A percentile compares a stretch with the other conserved stretches of the same genome.
Conservation (phyloP, 2,113 vertebrate species). For the Ceuthmochares aereus region DNA sequence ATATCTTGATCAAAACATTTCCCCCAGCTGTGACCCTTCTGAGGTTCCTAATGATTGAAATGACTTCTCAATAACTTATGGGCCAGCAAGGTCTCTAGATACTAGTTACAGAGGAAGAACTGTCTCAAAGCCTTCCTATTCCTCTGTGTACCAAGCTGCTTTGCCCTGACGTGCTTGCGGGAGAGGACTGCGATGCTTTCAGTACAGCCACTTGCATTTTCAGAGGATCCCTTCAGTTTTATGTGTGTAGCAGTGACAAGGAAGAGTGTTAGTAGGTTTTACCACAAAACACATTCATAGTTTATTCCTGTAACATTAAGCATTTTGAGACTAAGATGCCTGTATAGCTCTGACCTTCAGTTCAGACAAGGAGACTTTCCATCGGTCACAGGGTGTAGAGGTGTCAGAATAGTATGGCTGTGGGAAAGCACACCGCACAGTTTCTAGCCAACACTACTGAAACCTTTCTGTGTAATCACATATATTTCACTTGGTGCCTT, state of each 20-base stretch:
- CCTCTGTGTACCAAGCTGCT: background rate
- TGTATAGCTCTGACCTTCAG: background rate
- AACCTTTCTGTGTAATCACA: background rate
- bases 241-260: background rate
- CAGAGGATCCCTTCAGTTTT: background rate
- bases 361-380: background rate
- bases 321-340: background rate
- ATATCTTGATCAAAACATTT: background rate
- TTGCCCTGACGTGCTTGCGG: background rate
- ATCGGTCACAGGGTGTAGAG: fast-evolving
- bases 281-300: background rate
- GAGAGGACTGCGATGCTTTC: background rate
- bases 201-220: background rate
- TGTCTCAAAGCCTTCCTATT: background rate
- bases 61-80: background rate
- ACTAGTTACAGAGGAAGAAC: background rate
- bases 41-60: background rate
- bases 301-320: background rate
- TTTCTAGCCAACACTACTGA: background rate
- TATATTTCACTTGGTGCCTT: background rate
- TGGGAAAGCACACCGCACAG: background rate
- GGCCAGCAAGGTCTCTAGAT: background rate
- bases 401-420: background rate
- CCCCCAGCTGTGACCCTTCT: background rate
- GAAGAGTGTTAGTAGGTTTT: background rate